Conservation (phyloP, 2,797 vertebrate genomes). For the Ceryle rudis region DNA sequence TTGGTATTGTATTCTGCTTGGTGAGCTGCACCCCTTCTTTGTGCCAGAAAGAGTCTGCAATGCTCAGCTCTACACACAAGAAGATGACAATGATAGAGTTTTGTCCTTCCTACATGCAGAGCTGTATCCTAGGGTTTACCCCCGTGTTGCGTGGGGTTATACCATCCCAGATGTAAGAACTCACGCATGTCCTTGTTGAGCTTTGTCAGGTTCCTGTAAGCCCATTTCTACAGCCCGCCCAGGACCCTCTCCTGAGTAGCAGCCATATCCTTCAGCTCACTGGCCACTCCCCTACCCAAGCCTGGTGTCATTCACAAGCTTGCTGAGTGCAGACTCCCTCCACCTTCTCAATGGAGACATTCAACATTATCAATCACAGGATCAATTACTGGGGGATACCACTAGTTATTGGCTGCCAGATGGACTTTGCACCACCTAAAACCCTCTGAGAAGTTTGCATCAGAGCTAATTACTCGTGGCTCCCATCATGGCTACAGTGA, state of each 20-base stretch:
- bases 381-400: background rate
- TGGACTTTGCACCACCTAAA: background rate
- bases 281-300: background rate
- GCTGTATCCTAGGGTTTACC: background rate
- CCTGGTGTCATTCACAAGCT: background rate
- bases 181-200: background rate
- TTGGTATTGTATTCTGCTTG: background rate
- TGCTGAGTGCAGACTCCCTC: background rate
- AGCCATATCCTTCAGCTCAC: background rate
- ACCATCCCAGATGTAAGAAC: background rate
- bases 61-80: background rate
- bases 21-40: background rate
- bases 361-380: background rate
- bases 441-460: background rate
- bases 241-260: background rate
- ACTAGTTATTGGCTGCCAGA: background rate
- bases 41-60: background rate
- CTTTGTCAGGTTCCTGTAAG: background rate
- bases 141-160: background rate
- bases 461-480: background rate
- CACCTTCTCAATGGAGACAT: background rate
- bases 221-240: background rate
- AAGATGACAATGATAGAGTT: background rate
- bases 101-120: background rate
- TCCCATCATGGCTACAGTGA: fast-evolving